Conservation (phyloP, 2,888 invertebrate species). For the Scaptomyza reducta region DNA sequence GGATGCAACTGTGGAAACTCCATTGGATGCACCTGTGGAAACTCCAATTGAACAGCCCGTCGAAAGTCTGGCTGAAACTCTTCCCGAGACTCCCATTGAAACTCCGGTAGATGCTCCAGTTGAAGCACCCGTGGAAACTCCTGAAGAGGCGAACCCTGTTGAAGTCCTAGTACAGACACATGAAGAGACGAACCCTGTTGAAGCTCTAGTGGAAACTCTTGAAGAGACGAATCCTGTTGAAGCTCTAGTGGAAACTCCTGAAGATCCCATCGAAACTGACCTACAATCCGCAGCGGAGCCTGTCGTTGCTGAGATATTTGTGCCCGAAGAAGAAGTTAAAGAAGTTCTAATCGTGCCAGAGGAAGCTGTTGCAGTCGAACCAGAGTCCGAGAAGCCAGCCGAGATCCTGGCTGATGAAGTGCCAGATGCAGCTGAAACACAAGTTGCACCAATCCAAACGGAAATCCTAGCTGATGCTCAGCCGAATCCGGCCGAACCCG, state of each 20-base stretch:
- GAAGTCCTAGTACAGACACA: neutral
- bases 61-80: neutral
- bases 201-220: neutral
- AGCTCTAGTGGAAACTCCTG: neutral
- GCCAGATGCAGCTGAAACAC: slow-evolving; percentile 2
- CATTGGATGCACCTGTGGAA: neutral
- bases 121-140: neutral
- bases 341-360: slow-evolving; percentile 12
- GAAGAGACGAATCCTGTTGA: neutral
- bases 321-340: slow-evolving; percentile 14
- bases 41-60: neutral
- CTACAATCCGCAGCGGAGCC: neutral
- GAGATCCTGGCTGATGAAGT: slow-evolving; percentile 19
- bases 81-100: neutral
- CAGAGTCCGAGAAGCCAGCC: slow-evolving; percentile 10
- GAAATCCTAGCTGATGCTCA: slow-evolving; percentile 21
- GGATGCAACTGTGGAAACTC: neutral
- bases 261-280: slow-evolving; percentile 7
- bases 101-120: neutral
- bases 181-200: neutral
- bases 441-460: neutral
- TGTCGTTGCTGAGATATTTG: slow-evolving; percentile 6
- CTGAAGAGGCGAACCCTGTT: neutral
- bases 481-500: slow-evolving; percentile 2
- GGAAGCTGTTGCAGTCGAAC: slow-evolving; percentile 3